phyloP scores from a whole-genome alignment of 2,113 vertebrate genomes.

The Oryzias woworae region DNA sequence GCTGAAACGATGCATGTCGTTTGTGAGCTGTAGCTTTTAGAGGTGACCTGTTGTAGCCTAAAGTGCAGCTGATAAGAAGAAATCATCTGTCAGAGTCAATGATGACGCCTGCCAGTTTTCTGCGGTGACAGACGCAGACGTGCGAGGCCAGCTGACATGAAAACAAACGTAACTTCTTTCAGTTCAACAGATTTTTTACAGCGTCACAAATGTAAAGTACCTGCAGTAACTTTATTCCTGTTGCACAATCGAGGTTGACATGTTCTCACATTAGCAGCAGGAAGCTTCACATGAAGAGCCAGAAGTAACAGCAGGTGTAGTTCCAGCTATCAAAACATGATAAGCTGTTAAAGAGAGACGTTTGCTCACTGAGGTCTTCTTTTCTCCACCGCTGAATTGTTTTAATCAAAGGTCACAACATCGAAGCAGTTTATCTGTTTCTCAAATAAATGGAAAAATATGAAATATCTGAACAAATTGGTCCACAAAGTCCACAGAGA shows the following conservation, averaged over 20 bases:
- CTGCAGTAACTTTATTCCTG: no score
- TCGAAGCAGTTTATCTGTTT: no score
- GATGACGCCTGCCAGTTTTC: slow-evolving; percentile 20
- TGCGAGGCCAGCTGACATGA: no score
- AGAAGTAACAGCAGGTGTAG: neutral
- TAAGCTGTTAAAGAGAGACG: neutral
- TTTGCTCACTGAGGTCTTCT: neutral
- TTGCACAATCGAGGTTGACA: neutral
- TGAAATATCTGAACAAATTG: no score
- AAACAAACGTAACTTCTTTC: no score
- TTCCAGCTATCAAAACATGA: neutral
- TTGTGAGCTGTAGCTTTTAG: slow-evolving; percentile 24
- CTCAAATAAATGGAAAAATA: no score
- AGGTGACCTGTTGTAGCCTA: slow-evolving; percentile 25
- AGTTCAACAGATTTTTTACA: no score
- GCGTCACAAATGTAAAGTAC: no score
- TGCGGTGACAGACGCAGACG: slow-evolving; percentile 11
- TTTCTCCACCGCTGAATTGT: neutral
- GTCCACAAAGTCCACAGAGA: no score
- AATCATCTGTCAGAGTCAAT: slow-evolving; percentile 47
- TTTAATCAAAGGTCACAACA: neutral
- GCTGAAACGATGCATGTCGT: slow-evolving; percentile 15
- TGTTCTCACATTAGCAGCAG: neutral
- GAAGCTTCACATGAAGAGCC: neutral
- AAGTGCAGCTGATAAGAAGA: slow-evolving; percentile 3